phyloP scores from a whole-genome alignment of 2,113 vertebrate genomes.

The Ceyx cyanopectus region DNA sequence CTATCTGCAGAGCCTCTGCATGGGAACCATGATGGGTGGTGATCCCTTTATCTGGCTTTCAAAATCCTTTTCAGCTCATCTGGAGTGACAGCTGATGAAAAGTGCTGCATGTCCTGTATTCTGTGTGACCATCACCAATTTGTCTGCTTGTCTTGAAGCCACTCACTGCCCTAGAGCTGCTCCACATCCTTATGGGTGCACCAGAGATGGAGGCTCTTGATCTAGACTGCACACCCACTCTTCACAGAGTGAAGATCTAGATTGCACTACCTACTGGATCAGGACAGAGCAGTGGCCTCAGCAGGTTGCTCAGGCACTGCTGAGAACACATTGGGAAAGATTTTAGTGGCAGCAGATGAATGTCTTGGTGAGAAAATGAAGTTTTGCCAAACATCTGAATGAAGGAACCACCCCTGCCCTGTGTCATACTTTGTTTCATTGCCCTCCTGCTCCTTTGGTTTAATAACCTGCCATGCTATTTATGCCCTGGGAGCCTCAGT shows the following conservation, averaged over 20 bases:
- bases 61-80: constrained; percentile 47
- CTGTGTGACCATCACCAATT: not conserved
- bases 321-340: not conserved
- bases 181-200: not conserved
- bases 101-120: not conserved
- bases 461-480: not conserved
- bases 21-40: not conserved
- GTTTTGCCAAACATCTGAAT: not conserved
- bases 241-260: not conserved
- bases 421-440: not conserved
- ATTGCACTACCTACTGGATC: not conserved
- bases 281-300: not conserved
- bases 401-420: not conserved
- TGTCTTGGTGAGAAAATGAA: not conserved
- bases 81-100: not conserved
- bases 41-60: constrained; percentile 40
- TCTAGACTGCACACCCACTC: rapidly evolving
- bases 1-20: constrained; percentile 5
- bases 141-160: not conserved
- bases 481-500: not conserved
- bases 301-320: not conserved
- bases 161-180: not conserved
- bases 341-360: not conserved
- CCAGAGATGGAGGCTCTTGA: not conserved
- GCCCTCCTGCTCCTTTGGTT: not conserved